phyloP scores from a whole-genome alignment of 2,888 invertebrate genomes.

The Camponotus fellah region DNA sequence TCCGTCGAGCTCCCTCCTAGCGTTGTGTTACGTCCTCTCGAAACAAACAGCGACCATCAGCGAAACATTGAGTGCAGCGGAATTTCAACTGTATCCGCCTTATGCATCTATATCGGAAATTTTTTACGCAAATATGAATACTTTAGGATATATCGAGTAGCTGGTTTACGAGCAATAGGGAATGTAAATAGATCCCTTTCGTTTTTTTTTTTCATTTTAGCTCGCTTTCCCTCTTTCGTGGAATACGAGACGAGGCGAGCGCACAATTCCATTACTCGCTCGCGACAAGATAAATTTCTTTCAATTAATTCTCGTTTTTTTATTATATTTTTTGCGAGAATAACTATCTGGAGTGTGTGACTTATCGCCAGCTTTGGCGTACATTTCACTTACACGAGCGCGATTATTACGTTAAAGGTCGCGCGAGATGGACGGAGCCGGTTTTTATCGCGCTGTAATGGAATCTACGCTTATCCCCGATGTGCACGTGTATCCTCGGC shows the following conservation, averaged over 20 bases:
- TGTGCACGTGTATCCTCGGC: constrained; percentile 28
- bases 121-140: constrained; percentile 25
- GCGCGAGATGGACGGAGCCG: constrained; percentile 33
- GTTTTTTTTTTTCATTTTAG: constrained; percentile 7
- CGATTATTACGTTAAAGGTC: constrained; percentile 66
- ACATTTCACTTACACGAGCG: constrained; percentile 61
- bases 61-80: not conserved
- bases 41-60: not conserved
- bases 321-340: constrained; percentile 32
- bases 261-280: constrained; percentile 25
- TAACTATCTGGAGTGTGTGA: constrained; percentile 68
- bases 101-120: constrained; percentile 6
- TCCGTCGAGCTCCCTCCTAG: not conserved
- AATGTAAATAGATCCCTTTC: constrained; percentile 14
- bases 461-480: not conserved
- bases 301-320: constrained; percentile 52
- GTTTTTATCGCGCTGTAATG: constrained; percentile 32
- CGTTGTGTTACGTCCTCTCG: not conserved
- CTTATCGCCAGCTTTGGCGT: constrained; percentile 51
- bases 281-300: constrained; percentile 54
- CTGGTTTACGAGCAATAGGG: not conserved
- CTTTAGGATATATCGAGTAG: constrained; percentile 24
- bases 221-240: constrained; percentile 33
- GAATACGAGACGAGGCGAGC: constrained; percentile 17
- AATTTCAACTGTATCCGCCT: not conserved